These are phyloP conservation scores for Pardalotus punctatus DNA, from an alignment of 2,113 vertebrate species.

Conservation along the genomic window DNA sequence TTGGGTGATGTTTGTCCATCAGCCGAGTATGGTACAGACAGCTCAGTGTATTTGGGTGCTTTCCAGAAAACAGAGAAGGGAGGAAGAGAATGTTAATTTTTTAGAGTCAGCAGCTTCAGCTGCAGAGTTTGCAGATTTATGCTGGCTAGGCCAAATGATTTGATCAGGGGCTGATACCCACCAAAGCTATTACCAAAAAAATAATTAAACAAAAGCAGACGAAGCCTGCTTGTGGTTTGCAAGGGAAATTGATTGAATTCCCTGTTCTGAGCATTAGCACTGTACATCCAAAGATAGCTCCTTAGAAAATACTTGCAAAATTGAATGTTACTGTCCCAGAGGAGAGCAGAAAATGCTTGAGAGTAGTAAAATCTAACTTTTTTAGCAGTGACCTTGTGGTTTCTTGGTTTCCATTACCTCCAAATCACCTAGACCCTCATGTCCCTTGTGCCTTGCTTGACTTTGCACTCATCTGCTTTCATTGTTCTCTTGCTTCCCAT, in stretches of 20 bases:
- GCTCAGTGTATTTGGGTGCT: rapidly evolving
- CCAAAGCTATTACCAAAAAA: not conserved
- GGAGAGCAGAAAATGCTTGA: not conserved
- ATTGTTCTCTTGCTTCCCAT: not conserved
- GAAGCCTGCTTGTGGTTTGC: not conserved
- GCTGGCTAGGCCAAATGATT: not conserved
- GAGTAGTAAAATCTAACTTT: not conserved
- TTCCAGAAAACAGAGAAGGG: not conserved
- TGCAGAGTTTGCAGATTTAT: not conserved
- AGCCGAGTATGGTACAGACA: not conserved
- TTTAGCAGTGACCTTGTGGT: not conserved
- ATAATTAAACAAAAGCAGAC: not conserved
- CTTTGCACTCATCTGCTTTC: not conserved
- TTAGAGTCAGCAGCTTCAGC: not conserved
- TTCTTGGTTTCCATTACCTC: not conserved
- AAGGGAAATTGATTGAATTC: not conserved
- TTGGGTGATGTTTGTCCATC: not conserved
- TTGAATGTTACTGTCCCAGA: not conserved
- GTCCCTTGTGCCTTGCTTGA: not conserved
- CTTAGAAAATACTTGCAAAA: not conserved
- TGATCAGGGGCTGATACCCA: not conserved
- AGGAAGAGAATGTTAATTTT: not conserved
- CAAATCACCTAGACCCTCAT: not conserved
- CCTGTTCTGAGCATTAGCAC: not conserved
- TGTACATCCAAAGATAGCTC: not conserved